These are phyloP conservation scores for Amiota minor DNA, from an alignment of 2,888 invertebrate species.

Conservation along the genomic window DNA sequence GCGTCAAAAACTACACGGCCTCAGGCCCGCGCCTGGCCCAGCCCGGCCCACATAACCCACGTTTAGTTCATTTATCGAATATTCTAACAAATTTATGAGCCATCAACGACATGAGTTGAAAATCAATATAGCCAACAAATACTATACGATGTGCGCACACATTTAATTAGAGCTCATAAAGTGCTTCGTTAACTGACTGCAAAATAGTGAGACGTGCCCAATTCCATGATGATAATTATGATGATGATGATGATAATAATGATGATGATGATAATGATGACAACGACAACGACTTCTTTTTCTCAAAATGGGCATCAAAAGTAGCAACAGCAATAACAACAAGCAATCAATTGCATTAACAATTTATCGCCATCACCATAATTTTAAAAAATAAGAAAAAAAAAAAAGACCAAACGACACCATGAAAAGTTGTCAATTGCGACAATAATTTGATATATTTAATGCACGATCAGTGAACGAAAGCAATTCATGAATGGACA, in stretches of 20 bases:
- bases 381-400: not conserved
- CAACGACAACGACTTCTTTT: no score
- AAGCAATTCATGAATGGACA: not conserved
- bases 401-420: not conserved
- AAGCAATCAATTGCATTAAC: conserved; percentile 15
- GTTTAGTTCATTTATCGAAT: not conserved
- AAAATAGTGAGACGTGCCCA: conserved; percentile 2
- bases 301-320: no score
- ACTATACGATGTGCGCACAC: not conserved
- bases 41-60: not conserved
- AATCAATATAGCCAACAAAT: not conserved
- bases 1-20: no score
- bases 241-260: not conserved
- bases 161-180: conserved; percentile 25
- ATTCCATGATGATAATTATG: not conserved
- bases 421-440: conserved; percentile 23
- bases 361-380: conserved; percentile 22
- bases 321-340: not conserved
- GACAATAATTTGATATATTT: conserved; percentile 26
- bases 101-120: not conserved
- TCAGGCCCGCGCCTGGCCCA: no score
- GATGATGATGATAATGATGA: not conserved
- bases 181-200: conserved; percentile 16
- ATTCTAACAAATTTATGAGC: conserved; percentile 17
- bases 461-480: conserved; percentile 6